Evolutionary conservation across 2,888 invertebrate genomes (phyloP).

Genomic region (Yponomeuta evonymella): DNA sequence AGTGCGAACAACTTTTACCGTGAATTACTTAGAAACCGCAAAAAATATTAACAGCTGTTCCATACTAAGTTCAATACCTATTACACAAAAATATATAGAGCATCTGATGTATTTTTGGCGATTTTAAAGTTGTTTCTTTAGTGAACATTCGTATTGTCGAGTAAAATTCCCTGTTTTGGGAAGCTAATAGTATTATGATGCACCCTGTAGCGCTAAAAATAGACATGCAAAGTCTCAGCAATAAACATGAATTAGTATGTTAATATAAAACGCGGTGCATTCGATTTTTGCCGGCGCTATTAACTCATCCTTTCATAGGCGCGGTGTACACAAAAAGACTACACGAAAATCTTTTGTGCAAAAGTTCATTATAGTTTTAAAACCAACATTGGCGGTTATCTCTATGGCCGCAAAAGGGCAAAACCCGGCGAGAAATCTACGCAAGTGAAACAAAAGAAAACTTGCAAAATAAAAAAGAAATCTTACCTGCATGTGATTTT

Average conservation of each 20-base stretch:
- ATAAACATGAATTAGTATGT: background rate
- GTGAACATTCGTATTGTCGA: no score
- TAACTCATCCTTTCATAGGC: slow-evolving; percentile 25
- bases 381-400: background rate
- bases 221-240: background rate
- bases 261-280: background rate
- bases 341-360: background rate
- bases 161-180: no score
- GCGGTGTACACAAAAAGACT: background rate
- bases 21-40: no score
- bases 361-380: slow-evolving; percentile 2
- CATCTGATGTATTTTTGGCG: no score
- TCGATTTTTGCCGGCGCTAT: background rate
- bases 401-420: background rate
- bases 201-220: background rate
- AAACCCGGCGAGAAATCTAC: background rate
- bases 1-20: no score
- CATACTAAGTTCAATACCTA: no score
- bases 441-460: background rate
- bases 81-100: no score
- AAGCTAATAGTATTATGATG: background rate
- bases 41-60: no score
- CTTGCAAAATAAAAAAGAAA: background rate
- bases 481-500: no score
- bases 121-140: no score